Evolutionary conservation across 1,140 invertebrate species (phyloP), one percentile per base, ranked within the genome.

Genomic region (Aphelenchoides fujianensis): DNA sequence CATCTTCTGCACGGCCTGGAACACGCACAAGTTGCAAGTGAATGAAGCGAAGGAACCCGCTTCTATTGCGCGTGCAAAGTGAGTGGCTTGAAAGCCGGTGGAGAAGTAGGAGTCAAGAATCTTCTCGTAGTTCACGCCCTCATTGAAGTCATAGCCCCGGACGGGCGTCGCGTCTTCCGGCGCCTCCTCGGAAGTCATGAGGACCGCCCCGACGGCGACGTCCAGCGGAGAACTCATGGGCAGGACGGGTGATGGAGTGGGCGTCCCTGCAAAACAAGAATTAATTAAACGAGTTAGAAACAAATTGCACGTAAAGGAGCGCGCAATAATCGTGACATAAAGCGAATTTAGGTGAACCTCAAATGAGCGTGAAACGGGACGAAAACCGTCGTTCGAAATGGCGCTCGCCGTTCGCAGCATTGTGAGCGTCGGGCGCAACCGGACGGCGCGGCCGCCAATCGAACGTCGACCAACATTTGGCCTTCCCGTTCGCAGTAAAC

Each of bases 81-180:
- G 94, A 0, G 94, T 95, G 0, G 96, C 94, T 89, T 98, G 96
- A 85, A 98, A 98, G 54, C 96, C 96, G 52, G 90, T 92, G 64
- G 88, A 87, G 55, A 88, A 83, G 83, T 92, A 98, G 27, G 90
- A 90, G 70, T 91, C 85, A 2, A 99, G 87, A 23, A 99, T 84
- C 79, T 89, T 89, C 75, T 91, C 88, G 85, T 95, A 96, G 85
- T 98, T 89, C 27, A 97, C 68, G 5, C 94, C 94, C 76, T 91
- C 87, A 83, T 95, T 94, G 88, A 94, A 99, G 82, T 98, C 92
- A 86, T 96, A 98, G 16, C 91, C 91, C 87, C 84, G 54, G 74
- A 88, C 68, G 35, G 63, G 28, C 12, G 55, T 63, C 31, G 23
- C 72, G 28, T 78, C 68, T 28, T 68, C 74, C n/a, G 52, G 34